These are phyloP conservation scores for Adelognathus sp. DNA, from an alignment of 2,888 invertebrate genomes.

Conservation along the genomic window DNA sequence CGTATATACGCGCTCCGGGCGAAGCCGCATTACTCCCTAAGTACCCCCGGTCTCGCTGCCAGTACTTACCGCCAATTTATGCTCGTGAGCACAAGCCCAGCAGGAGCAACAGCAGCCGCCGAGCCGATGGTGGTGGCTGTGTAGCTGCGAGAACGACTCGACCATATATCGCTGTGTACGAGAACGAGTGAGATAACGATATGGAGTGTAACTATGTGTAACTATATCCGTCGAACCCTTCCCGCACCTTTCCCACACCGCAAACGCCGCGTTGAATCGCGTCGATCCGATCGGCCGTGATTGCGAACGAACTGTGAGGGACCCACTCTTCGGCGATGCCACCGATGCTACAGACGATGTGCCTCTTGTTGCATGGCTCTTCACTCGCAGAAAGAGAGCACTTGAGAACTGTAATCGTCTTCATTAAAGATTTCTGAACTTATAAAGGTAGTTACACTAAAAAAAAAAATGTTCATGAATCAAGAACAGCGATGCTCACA, in stretches of 20 bases:
- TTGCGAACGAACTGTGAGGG: constrained; percentile 36
- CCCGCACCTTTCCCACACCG: background rate
- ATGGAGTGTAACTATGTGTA: background rate
- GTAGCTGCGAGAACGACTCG: constrained; percentile 24
- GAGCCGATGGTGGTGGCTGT: constrained; percentile 23
- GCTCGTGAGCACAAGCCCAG: constrained; percentile 49
- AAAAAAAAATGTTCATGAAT: too few species aligned
- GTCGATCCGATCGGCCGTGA: constrained; percentile 57
- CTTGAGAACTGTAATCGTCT: too few species aligned
- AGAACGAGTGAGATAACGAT: background rate
- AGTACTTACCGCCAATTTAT: constrained; percentile 70
- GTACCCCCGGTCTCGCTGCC: constrained; percentile 63
- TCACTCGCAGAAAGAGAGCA: background rate
- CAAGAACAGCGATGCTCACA: too few species aligned
- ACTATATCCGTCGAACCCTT: background rate
- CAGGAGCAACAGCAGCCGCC: constrained; percentile 32
- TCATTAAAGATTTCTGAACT: too few species aligned
- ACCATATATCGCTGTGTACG: constrained; percentile 15
- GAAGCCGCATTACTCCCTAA: constrained; percentile 72
- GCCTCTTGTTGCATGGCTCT: background rate
- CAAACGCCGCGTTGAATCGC: constrained; percentile 53
- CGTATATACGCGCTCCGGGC: constrained; percentile 66
- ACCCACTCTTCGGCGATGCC: background rate
- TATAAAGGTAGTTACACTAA: too few species aligned
- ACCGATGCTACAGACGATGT: background rate